These are phyloP conservation scores for Drosophila sulfurigaster DNA, from an alignment of 1,140 invertebrate genomes.

Conservation along the genomic window DNA sequence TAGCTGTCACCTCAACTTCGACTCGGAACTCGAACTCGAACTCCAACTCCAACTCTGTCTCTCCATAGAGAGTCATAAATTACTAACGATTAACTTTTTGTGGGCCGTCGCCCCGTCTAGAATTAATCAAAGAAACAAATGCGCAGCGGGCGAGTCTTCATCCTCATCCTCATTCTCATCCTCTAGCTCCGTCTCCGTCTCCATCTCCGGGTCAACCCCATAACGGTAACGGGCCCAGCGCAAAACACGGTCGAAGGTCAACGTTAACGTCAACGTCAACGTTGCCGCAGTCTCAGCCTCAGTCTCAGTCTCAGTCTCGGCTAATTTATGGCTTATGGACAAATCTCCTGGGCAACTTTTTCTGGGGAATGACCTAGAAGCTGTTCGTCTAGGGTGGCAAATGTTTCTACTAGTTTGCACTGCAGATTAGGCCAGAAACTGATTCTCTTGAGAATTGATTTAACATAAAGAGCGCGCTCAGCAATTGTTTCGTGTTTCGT, in stretches of 20 bases:
- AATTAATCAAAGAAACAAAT: constrained; percentile 64
- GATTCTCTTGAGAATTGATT: constrained; percentile 8
- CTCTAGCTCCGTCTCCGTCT: background rate
- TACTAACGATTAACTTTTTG: constrained; percentile 76
- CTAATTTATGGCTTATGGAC: constrained; percentile 48
- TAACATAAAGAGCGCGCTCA: background rate
- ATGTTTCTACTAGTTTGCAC: background rate
- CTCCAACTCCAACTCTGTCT: constrained; percentile 15
- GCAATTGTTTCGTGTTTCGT: background rate
- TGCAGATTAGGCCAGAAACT: background rate
- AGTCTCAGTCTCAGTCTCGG: constrained; percentile 2
- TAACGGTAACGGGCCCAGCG: constrained; percentile 22
- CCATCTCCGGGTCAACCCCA: constrained; percentile 35
- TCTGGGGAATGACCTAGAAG: constrained; percentile 21
- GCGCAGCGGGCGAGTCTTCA: constrained; percentile 34
- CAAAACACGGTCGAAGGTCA: constrained; percentile 38
- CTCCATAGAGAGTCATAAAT: constrained; percentile 66
- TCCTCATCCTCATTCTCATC: background rate
- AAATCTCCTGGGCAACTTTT: constrained; percentile 40
- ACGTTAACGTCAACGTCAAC: constrained; percentile 1
- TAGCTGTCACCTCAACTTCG: background rate
- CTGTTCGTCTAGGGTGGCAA: background rate
- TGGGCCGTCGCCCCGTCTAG: constrained; percentile 27
- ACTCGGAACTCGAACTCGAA: background rate
- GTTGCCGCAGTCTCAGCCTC: background rate